These are phyloP conservation scores for Drosophila littoralis DNA, from an alignment of 1,140 invertebrate species.

Conservation along the genomic window DNA sequence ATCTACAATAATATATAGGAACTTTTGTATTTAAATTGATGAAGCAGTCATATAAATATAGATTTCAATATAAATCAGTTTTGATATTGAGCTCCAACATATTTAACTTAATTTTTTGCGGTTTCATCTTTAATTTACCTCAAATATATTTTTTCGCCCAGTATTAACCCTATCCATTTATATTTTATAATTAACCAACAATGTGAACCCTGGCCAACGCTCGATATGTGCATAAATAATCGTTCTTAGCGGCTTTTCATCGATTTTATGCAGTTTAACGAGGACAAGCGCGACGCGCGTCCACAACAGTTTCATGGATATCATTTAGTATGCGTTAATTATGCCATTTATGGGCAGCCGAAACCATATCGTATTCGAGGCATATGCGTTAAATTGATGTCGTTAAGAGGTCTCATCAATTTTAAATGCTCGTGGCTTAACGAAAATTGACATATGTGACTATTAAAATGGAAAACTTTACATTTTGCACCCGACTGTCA, in stretches of 20 bases:
- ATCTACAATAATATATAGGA: no score
- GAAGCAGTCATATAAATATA: no score
- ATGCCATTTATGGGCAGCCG: slow-evolving; percentile 68
- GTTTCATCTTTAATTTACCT: no score
- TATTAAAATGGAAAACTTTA: slow-evolving; percentile 20
- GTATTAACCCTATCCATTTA: background rate
- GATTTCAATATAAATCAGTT: no score
- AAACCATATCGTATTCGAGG: slow-evolving; percentile 30
- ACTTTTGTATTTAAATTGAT: no score
- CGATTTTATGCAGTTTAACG: slow-evolving; percentile 59
- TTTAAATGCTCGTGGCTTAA: slow-evolving; percentile 45
- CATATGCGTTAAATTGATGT: slow-evolving; percentile 71
- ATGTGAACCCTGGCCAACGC: slow-evolving; percentile 4
- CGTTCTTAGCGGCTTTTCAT: slow-evolving; percentile 44
- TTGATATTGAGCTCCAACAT: no score
- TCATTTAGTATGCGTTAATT: slow-evolving; percentile 80
- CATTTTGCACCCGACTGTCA: slow-evolving; percentile 42
- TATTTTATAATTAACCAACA: slow-evolving; percentile 47
- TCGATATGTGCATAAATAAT: slow-evolving; percentile 61
- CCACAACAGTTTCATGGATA: slow-evolving; percentile 65
- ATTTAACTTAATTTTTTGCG: no score
- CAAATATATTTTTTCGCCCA: background rate
- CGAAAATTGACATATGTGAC: slow-evolving; percentile 4
- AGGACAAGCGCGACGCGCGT: slow-evolving; percentile 30
- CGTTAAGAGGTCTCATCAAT: slow-evolving; percentile 73